A percentile compares a stretch with the other conserved stretches of the same genome.
Conservation (phyloP, 2,888 invertebrate species). For the Dynastes tityus region DNA sequence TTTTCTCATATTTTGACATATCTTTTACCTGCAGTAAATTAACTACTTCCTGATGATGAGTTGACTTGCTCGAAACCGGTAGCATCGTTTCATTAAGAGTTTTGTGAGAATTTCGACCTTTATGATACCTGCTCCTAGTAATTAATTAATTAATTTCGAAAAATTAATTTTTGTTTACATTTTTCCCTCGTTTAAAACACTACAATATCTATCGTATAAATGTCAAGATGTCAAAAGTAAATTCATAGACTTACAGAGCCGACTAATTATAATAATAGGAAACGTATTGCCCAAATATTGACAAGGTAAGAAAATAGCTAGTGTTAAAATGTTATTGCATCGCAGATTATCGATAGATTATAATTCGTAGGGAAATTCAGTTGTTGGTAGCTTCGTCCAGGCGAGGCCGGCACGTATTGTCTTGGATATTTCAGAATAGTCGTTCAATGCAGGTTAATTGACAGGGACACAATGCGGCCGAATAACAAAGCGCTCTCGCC, state of each 20-base stretch:
- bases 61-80: no score
- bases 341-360: slow-evolving; percentile 50
- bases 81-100: no score
- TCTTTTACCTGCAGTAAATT: no score
- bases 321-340: slow-evolving; percentile 43
- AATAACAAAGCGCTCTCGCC: slow-evolving; percentile 68
- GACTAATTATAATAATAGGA: slow-evolving; percentile 13
- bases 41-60: no score
- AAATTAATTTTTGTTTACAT: no score
- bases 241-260: background rate
- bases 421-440: slow-evolving; percentile 69
- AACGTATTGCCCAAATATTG: slow-evolving; percentile 19
- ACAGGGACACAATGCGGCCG: slow-evolving; percentile 68
- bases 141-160: no score
- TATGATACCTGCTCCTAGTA: no score
- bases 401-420: slow-evolving; percentile 62
- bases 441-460: slow-evolving; percentile 70
- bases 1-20: no score
- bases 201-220: background rate
- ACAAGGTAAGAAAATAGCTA: slow-evolving; percentile 19
- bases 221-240: no score
- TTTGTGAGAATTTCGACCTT: no score
- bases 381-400: slow-evolving; percentile 49
- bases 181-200: no score
- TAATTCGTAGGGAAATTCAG: slow-evolving; percentile 51